A percentile compares a stretch with the other conserved stretches of the same genome.
Conservation (phyloP, 2,888 invertebrate species). For the Tinea semifulvella region DNA sequence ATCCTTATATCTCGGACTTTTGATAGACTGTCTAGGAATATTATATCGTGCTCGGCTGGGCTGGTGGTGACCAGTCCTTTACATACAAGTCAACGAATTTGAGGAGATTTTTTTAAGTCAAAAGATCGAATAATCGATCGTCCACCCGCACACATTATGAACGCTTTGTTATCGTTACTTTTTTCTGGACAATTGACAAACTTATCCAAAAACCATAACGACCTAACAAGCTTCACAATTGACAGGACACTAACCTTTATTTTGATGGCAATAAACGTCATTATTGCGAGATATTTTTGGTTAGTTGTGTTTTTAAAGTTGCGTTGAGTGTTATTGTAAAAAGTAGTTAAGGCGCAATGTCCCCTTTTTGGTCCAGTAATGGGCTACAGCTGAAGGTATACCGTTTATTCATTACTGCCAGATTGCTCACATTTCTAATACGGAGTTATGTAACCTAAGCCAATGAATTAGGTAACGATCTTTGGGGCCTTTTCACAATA, state of each 20-base stretch:
- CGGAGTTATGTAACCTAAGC: too few species aligned
- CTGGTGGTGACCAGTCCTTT: not conserved
- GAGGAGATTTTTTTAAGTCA: slow-evolving; percentile 34
- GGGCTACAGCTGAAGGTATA: slow-evolving; percentile 45
- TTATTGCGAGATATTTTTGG: not conserved
- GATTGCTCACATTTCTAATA: too few species aligned
- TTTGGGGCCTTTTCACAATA: too few species aligned
- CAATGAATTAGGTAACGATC: too few species aligned
- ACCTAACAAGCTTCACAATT: not conserved
- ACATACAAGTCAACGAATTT: too few species aligned
- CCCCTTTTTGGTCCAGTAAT: slow-evolving; percentile 46
- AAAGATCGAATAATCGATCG: slow-evolving; percentile 45
- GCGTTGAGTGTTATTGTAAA: slow-evolving; percentile 44
- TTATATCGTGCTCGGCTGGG: too few species aligned
- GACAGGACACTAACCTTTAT: not conserved
- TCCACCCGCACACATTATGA: slow-evolving; percentile 56
- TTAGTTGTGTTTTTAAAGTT: not conserved
- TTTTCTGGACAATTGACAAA: slow-evolving; percentile 54
- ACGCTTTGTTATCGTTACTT: slow-evolving; percentile 42
- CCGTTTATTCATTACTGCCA: too few species aligned
- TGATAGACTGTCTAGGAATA: too few species aligned
- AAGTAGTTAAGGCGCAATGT: slow-evolving; percentile 45
- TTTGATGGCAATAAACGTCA: not conserved
- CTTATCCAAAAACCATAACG: not conserved
- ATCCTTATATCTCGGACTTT: too few species aligned